Percentiles rank a stretch among this genome's conserved stretches.
These are phyloP conservation scores for Urosaurus nigricauda DNA, from an alignment of 2,797 vertebrate genomes.

Conservation along the genomic window DNA sequence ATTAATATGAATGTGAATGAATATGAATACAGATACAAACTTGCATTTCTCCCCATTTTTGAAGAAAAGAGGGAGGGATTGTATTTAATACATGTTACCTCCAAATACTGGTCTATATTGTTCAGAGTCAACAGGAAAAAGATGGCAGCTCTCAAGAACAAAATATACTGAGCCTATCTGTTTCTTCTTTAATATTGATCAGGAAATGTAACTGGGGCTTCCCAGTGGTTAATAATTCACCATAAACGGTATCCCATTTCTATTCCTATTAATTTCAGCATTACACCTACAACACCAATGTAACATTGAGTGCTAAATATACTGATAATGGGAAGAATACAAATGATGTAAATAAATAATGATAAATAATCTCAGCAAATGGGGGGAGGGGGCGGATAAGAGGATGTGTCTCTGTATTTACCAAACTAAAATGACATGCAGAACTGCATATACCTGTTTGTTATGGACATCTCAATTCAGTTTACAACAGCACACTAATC, in stretches of 20 bases:
- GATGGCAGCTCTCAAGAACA: neutral
- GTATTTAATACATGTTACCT: neutral
- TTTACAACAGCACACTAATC: neutral
- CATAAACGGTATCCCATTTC: neutral
- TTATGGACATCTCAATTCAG: neutral
- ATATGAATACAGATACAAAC: neutral
- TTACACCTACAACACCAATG: too few relatives aligned
- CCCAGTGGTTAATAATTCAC: neutral
- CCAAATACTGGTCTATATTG: neutral
- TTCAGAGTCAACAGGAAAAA: neutral
- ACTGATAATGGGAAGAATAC: neutral
- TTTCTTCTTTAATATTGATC: neutral
- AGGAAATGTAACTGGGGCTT: neutral
- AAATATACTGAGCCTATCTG: neutral
- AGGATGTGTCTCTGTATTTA: neutral
- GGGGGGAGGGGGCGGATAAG: neutral
- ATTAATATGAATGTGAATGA: neutral
- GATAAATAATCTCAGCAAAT: neutral
- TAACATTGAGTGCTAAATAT: neutral
- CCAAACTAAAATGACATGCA: neutral
- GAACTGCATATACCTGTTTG: neutral
- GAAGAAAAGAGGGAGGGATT: neutral
- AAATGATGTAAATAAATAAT: neutral
- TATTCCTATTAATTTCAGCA: neutral
- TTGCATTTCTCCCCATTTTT: neutral